phyloP scores from a whole-genome alignment of 2,888 invertebrate genomes.

The Parnassius smintheus region DNA sequence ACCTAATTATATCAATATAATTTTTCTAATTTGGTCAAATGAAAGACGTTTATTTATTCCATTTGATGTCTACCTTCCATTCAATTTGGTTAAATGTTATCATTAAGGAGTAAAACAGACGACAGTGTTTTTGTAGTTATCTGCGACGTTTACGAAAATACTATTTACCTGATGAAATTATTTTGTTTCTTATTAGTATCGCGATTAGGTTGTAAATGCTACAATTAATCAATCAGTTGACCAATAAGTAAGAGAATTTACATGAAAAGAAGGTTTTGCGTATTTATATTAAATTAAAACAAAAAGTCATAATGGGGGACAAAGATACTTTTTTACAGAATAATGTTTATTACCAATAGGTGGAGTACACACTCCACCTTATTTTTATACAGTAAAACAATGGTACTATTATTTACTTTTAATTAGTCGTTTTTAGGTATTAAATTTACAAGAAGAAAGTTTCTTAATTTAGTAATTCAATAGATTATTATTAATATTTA shows the following conservation, averaged over 20 bases:
- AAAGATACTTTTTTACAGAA: neutral
- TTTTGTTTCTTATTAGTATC: constrained; percentile 3
- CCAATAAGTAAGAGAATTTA: constrained; percentile 4
- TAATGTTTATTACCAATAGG: too few relatives aligned
- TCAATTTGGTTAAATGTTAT: constrained; percentile 13
- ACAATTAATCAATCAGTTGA: neutral
- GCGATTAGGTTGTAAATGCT: constrained; percentile 1
- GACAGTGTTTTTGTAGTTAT: constrained; percentile 2
- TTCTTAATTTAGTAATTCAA: too few relatives aligned
- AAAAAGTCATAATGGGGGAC: neutral
- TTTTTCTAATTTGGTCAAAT: neutral
- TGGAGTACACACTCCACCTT: too few relatives aligned
- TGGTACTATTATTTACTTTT: too few relatives aligned
- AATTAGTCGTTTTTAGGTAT: too few relatives aligned
- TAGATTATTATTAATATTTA: too few relatives aligned
- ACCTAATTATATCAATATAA: too few relatives aligned
- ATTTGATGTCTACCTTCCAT: constrained; percentile 4
- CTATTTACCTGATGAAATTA: neutral
- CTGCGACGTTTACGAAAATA: constrained; percentile 5
- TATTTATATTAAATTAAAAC: constrained; percentile 14
- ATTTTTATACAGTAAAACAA: too few relatives aligned
- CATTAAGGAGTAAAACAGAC: constrained; percentile 6
- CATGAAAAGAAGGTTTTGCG: constrained; percentile 4
- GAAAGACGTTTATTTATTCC: constrained; percentile 1
- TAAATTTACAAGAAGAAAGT: too few relatives aligned